Conservation (phyloP, 1,140 invertebrate genomes). For the Plectrocnemia conspersa region DNA sequence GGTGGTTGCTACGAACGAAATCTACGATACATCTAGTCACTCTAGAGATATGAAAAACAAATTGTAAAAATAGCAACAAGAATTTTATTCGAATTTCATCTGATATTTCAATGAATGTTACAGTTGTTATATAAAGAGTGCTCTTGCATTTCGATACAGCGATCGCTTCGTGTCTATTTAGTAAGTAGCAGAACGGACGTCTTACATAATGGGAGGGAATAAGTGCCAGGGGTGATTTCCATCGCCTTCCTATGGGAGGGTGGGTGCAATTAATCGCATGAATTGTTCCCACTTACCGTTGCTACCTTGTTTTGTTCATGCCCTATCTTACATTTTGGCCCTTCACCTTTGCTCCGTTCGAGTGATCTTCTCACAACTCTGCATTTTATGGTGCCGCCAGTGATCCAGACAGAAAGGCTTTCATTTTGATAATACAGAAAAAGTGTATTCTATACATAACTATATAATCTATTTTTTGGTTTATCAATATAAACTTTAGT, state of each 20-base stretch:
- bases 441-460: too few species aligned
- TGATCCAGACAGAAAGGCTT: too few species aligned
- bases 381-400: too few species aligned
- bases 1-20: too few species aligned
- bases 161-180: conserved; percentile 1
- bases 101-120: too few species aligned
- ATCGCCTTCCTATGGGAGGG: background rate
- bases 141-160: background rate
- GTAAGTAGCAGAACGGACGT: conserved; percentile 4
- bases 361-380: background rate
- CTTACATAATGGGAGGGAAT: background rate
- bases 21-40: too few species aligned
- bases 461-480: too few species aligned
- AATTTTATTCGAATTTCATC: too few species aligned
- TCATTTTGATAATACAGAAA: too few species aligned
- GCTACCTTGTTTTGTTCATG: conserved; percentile 26
- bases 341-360: conserved; percentile 2
- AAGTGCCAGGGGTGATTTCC: background rate
- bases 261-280: conserved; percentile 30
- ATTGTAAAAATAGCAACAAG: too few species aligned
- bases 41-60: too few species aligned
- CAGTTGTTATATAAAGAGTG: background rate
- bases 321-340: conserved; percentile 4
- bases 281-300: conserved; percentile 22
- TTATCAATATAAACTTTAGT: too few species aligned